These are phyloP conservation scores for Marisa cornuarietis DNA, from an alignment of 1,140 invertebrate species.

Conservation along the genomic window DNA sequence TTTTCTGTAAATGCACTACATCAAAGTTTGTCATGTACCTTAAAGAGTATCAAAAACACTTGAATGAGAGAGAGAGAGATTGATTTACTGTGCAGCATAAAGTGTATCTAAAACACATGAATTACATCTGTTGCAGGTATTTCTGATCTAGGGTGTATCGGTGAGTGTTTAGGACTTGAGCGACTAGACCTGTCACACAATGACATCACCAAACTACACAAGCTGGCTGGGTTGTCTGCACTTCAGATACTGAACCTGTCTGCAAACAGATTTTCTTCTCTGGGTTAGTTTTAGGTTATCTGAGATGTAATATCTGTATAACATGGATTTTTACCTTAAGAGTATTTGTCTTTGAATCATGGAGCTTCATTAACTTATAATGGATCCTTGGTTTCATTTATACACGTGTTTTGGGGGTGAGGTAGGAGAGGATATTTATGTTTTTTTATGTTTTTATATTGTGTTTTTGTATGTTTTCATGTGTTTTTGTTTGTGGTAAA, in stretches of 20 bases:
- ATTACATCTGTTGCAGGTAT: slow-evolving; percentile 39
- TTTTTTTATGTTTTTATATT: neutral
- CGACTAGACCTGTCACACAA: slow-evolving; percentile 56
- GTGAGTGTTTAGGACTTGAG: slow-evolving; percentile 54
- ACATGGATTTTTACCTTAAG: too few species aligned
- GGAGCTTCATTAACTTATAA: neutral
- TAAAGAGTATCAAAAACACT: too few species aligned
- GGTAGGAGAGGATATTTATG: neutral
- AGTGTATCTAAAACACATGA: too few species aligned
- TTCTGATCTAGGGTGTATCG: slow-evolving; percentile 54
- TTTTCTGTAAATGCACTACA: too few species aligned
- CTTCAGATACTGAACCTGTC: slow-evolving; percentile 50
- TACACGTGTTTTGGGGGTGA: neutral
- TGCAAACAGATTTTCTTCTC: slow-evolving; percentile 55
- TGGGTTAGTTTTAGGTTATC: slow-evolving; percentile 39
- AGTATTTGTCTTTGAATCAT: too few species aligned
- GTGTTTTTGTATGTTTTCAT: neutral
- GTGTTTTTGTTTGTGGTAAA: neutral
- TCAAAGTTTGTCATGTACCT: too few species aligned
- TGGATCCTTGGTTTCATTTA: neutral
- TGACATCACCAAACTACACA: slow-evolving; percentile 48
- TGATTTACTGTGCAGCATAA: too few species aligned
- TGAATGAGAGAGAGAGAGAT: too few species aligned
- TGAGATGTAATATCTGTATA: neutral
- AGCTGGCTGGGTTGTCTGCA: slow-evolving; percentile 50